phyloP scores from a whole-genome alignment of 2,888 invertebrate species.

The Merodon equestris region DNA sequence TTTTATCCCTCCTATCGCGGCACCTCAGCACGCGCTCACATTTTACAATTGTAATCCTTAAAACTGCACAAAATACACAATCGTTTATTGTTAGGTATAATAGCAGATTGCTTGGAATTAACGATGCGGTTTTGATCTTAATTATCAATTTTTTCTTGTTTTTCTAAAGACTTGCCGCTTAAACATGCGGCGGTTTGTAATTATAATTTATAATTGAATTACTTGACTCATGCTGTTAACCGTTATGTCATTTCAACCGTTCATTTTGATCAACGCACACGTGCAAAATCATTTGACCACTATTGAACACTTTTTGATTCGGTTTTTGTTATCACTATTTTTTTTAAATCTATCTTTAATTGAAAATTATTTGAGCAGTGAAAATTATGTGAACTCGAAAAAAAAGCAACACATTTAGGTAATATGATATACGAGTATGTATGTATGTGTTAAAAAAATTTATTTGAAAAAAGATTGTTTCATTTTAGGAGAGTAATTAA shows the following conservation, averaged over 20 bases:
- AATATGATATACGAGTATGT: too few relatives aligned
- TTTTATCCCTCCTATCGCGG: slow-evolving; percentile 77
- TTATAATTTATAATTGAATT: slow-evolving; percentile 28
- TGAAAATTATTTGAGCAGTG: too few relatives aligned
- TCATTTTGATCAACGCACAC: slow-evolving; percentile 12
- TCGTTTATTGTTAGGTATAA: slow-evolving; percentile 14
- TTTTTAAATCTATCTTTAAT: too few relatives aligned
- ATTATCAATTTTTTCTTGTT: slow-evolving; percentile 23
- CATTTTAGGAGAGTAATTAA: too few relatives aligned
- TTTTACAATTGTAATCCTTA: slow-evolving; percentile 44
- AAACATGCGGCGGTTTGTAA: slow-evolving; percentile 12
- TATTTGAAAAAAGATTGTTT: too few relatives aligned
- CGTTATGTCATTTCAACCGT: slow-evolving; percentile 15
- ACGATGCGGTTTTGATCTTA: slow-evolving; percentile 19
- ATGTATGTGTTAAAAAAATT: too few relatives aligned
- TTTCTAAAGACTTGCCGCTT: background rate
- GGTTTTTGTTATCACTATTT: too few relatives aligned
- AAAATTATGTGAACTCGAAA: too few relatives aligned
- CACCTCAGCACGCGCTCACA: slow-evolving; percentile 77
- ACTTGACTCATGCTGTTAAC: slow-evolving; percentile 51
- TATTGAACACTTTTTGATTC: too few relatives aligned
- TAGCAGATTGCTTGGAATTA: slow-evolving; percentile 13
- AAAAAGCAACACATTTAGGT: too few relatives aligned
- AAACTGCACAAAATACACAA: slow-evolving; percentile 44
- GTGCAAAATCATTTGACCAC: too few relatives aligned